phyloP scores from a whole-genome alignment of 2,797 vertebrate species.

The Pyrrhura leucotis region DNA sequence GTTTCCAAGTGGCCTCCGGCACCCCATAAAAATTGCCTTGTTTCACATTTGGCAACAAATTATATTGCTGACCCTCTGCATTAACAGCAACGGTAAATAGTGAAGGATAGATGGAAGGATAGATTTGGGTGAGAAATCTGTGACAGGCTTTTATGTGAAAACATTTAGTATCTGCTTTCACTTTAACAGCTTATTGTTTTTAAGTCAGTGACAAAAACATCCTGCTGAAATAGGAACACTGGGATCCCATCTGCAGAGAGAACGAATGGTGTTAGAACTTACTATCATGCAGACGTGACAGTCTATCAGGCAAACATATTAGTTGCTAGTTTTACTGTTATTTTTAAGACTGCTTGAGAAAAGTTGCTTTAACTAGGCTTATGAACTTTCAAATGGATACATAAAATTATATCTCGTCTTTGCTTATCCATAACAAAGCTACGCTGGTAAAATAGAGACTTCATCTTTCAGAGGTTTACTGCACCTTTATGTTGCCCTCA shows the following conservation, averaged over 20 bases:
- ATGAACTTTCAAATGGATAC: slow-evolving; percentile 5
- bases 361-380: slow-evolving; percentile 15
- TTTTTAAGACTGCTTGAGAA: slow-evolving; percentile 20
- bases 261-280: neutral
- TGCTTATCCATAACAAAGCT: slow-evolving; percentile 36
- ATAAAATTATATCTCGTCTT: slow-evolving; percentile 44
- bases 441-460: neutral
- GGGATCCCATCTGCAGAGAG: slow-evolving; percentile 22
- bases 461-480: slow-evolving; percentile 24
- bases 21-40: neutral
- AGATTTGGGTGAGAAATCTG: slow-evolving; percentile 36
- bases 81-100: neutral
- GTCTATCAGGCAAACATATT: neutral
- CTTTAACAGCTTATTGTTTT: slow-evolving; percentile 34
- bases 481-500: slow-evolving; percentile 24
- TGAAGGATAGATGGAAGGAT: slow-evolving; percentile 1
- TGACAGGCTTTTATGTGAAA: slow-evolving; percentile 26
- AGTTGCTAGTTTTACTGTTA: slow-evolving; percentile 12
- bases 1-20: neutral
- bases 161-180: neutral
- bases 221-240: slow-evolving; percentile 8
- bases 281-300: fast-evolving
- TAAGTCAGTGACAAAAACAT: slow-evolving; percentile 44
- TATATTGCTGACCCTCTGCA: neutral
- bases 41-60: slow-evolving; percentile 18